Conservation (phyloP, 1,140 invertebrate genomes). For the Cherax destructor region DNA sequence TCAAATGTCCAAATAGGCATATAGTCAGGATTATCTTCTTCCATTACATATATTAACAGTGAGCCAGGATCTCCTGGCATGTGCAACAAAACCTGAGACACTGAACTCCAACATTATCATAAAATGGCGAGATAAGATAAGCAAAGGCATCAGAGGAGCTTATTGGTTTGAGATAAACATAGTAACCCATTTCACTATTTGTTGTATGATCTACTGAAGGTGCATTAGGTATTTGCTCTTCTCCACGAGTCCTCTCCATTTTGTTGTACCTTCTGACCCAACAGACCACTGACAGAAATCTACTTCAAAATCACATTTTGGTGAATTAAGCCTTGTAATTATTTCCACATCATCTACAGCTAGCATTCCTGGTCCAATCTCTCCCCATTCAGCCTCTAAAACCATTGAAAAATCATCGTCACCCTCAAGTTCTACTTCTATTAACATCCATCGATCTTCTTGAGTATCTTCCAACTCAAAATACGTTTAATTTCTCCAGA, state of each 20-base stretch:
- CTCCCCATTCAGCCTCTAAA: constrained; percentile 32
- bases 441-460: constrained; percentile 40
- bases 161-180: constrained; percentile 29
- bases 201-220: constrained; percentile 48
- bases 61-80: too few relatives aligned
- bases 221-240: neutral
- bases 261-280: neutral
- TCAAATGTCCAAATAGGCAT: neutral
- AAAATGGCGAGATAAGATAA: constrained; percentile 27
- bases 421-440: constrained; percentile 9
- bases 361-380: constrained; percentile 40
- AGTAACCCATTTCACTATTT: constrained; percentile 41
- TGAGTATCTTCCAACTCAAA: constrained; percentile 40
- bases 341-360: constrained; percentile 56
- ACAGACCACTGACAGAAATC: too few relatives aligned
- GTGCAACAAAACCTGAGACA: constrained; percentile 44
- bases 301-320: constrained; percentile 58
- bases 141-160: neutral
- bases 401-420: constrained; percentile 56
- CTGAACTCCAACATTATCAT: constrained; percentile 40
- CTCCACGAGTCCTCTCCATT: constrained; percentile 33
- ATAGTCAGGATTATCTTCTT: too few relatives aligned
- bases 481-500: constrained; percentile 1
- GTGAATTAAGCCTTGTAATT: neutral
- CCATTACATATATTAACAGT: too few relatives aligned